phyloP scores from a whole-genome alignment of 1,140 invertebrate genomes.

The Euschistus heros region DNA sequence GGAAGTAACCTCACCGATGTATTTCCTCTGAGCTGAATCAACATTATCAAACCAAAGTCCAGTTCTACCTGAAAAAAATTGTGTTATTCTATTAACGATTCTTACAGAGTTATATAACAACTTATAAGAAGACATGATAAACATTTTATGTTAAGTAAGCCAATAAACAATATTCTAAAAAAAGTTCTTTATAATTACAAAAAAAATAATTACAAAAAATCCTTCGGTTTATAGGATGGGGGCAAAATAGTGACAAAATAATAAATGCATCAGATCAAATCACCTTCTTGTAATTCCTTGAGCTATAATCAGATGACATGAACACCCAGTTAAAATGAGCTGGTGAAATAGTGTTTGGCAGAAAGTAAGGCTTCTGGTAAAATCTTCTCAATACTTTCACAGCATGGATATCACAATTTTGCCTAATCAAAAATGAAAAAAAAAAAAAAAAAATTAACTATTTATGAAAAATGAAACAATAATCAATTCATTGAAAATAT shows the following conservation, averaged over 20 bases:
- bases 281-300: slow-evolving; percentile 56
- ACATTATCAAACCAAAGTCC: slow-evolving; percentile 53
- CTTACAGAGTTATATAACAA: too few relatives aligned
- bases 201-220: too few relatives aligned
- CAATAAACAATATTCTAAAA: too few relatives aligned
- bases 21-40: slow-evolving; percentile 60
- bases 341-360: slow-evolving; percentile 60
- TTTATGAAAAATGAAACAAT: too few relatives aligned
- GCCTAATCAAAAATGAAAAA: slow-evolving; percentile 36
- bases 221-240: too few relatives aligned
- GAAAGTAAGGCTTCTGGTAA: slow-evolving; percentile 60
- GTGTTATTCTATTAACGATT: too few relatives aligned
- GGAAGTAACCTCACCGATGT: slow-evolving; percentile 53
- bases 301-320: slow-evolving; percentile 63
- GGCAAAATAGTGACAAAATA: too few relatives aligned
- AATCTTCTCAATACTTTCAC: slow-evolving; percentile 59
- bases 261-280: slow-evolving; percentile 2
- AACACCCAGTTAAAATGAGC: slow-evolving; percentile 71
- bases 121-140: too few relatives aligned
- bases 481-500: too few relatives aligned
- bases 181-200: too few relatives aligned
- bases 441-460: neutral
- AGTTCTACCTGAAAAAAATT: slow-evolving; percentile 45
- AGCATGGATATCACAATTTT: slow-evolving; percentile 68
- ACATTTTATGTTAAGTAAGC: too few relatives aligned